These are phyloP conservation scores for Arctopsyche grandis DNA, from an alignment of 1,140 invertebrate genomes.

Conservation along the genomic window DNA sequence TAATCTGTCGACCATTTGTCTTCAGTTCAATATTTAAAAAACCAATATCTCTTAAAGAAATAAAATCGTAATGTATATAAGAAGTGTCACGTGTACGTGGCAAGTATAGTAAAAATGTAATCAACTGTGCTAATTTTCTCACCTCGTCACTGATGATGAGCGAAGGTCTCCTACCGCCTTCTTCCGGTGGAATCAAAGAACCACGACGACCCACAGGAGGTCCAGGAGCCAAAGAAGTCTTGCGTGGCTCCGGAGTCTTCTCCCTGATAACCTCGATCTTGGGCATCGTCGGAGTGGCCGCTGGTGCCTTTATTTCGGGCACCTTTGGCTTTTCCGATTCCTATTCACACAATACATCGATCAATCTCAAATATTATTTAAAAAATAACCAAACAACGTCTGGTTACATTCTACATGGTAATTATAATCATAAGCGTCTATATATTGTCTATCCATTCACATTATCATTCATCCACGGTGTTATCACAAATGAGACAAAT, in stretches of 20 bases:
- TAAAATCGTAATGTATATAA: no score
- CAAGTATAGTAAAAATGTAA: no score
- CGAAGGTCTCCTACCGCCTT: constrained; percentile 84
- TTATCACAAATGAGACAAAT: neutral
- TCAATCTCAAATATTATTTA: constrained; percentile 31
- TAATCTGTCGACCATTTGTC: no score
- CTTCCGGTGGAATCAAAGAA: constrained; percentile 84
- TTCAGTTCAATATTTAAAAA: no score
- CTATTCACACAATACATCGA: constrained; percentile 45
- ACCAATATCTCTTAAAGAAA: no score
- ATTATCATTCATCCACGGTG: neutral
- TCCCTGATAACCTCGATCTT: constrained; percentile 88
- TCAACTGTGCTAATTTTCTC: constrained; percentile 57
- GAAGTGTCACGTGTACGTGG: no score
- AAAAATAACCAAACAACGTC: constrained; percentile 1
- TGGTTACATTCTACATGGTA: neutral
- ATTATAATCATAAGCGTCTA: neutral
- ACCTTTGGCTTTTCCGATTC: constrained; percentile 66
- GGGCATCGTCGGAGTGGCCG: constrained; percentile 73
- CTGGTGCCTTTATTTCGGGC: constrained; percentile 79
- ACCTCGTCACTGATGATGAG: constrained; percentile 95
- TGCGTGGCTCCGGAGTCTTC: constrained; percentile 77
- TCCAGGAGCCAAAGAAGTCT: constrained; percentile 81
- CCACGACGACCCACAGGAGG: constrained; percentile 78
- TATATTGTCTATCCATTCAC: neutral